phyloP scores from a whole-genome alignment of 2,888 invertebrate species.

The Achlya flavicornis region DNA sequence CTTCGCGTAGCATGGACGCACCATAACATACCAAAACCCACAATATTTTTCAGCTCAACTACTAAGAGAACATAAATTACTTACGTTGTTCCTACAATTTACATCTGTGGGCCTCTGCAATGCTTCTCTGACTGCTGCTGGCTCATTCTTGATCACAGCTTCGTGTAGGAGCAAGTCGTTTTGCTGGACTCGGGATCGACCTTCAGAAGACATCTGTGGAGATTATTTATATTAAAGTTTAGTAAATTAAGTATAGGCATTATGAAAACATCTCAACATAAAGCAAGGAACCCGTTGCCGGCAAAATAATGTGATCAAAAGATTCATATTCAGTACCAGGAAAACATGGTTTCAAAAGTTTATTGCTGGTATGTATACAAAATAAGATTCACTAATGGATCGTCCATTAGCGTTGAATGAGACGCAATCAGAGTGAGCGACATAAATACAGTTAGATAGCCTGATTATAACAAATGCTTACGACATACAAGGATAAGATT shows the following conservation, averaged over 20 bases:
- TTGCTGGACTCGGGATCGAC: slow-evolving; percentile 82
- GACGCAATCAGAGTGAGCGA: background rate
- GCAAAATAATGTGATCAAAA: background rate
- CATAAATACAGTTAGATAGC: background rate
- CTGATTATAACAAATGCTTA: background rate
- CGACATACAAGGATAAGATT: background rate
- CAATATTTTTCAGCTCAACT: background rate
- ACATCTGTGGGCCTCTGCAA: slow-evolving; percentile 87
- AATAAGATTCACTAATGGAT: background rate
- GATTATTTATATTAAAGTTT: background rate
- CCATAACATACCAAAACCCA: background rate
- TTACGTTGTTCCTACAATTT: slow-evolving; percentile 89
- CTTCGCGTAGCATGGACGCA: too few species aligned
- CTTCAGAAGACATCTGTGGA: slow-evolving; percentile 60
- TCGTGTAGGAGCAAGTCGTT: slow-evolving; percentile 89
- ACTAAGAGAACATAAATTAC: slow-evolving; percentile 43
- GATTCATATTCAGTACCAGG: background rate
- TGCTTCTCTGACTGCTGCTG: slow-evolving; percentile 86
- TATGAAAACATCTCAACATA: too few species aligned
- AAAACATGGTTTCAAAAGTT: background rate
- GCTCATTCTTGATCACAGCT: slow-evolving; percentile 89
- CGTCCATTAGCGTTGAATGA: background rate
- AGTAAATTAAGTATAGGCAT: background rate
- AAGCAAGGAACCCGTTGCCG: background rate
- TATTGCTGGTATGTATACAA: background rate